These are phyloP conservation scores for Mycetomoellerius zeteki DNA, from an alignment of 1,140 invertebrate species.

Conservation along the genomic window DNA sequence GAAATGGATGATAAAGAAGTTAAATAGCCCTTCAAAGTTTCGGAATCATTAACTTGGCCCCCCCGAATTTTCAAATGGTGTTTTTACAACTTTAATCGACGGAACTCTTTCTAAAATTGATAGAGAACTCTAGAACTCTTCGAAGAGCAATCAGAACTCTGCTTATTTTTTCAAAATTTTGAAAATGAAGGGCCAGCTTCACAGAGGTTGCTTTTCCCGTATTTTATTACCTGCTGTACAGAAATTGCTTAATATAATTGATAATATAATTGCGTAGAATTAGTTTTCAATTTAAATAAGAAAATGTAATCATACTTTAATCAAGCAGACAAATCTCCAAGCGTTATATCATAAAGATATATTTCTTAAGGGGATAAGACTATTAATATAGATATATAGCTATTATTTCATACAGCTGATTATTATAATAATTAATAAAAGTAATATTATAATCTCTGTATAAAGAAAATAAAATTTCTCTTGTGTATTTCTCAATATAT, in stretches of 20 bases:
- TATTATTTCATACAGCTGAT: not conserved
- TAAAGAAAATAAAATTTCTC: not conserved
- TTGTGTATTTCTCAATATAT: not conserved
- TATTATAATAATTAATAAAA: constrained; percentile 22
- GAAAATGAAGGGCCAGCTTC: no score
- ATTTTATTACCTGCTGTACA: not conserved
- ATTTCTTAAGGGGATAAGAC: not conserved
- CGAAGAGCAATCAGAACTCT: no score
- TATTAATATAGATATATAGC: not conserved
- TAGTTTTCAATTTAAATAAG: not conserved
- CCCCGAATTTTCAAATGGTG: no score
- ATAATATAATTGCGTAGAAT: not conserved
- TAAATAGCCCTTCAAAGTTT: no score
- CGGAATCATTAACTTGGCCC: no score
- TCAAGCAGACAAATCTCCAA: not conserved
- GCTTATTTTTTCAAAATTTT: no score
- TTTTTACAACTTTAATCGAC: no score
- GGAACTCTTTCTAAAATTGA: no score
- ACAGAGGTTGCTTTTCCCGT: not conserved
- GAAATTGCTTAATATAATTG: not conserved
- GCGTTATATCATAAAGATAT: not conserved
- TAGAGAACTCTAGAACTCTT: no score
- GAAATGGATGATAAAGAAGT: no score
- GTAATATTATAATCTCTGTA: not conserved
- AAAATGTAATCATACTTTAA: not conserved